Evolutionary conservation across 2,888 invertebrate genomes (phyloP).

Genomic region (Eudemis profundana): DNA sequence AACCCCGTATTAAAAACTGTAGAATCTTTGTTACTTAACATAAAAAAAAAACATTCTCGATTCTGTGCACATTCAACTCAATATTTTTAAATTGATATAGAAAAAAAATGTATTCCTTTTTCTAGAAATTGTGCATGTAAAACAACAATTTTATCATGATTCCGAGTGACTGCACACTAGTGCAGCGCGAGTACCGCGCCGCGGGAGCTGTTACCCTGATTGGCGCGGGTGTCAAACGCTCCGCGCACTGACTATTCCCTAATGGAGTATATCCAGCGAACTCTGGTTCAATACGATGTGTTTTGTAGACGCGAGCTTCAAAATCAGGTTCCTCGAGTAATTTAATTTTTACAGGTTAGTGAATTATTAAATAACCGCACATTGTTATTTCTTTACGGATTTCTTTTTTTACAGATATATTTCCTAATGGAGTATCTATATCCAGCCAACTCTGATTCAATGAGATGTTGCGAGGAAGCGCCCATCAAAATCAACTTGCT

Average conservation of each 20-base stretch:
- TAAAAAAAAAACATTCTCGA: no score
- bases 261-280: slow-evolving; percentile 23
- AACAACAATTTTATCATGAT: slow-evolving; percentile 18
- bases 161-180: slow-evolving; percentile 10
- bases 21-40: no score
- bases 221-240: slow-evolving; percentile 1
- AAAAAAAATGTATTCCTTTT: background rate
- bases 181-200: background rate
- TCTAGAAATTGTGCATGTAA: background rate
- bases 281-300: slow-evolving; percentile 25
- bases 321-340: slow-evolving; percentile 19
- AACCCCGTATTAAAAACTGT: no score
- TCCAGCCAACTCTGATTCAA: no score
- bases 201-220: slow-evolving; percentile 20
- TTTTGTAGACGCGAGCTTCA: slow-evolving; percentile 15
- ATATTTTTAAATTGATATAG: no score
- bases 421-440: no score
- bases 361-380: no score
- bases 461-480: no score
- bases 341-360: slow-evolving; percentile 7
- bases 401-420: no score
- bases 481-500: no score
- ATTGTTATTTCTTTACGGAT: no score
- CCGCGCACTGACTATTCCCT: slow-evolving; percentile 6
- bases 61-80: no score